Base-by-base conservation (phyloP, 2,113 vertebrate genomes). In the Machaerirhynchus nigripectus region DNA sequence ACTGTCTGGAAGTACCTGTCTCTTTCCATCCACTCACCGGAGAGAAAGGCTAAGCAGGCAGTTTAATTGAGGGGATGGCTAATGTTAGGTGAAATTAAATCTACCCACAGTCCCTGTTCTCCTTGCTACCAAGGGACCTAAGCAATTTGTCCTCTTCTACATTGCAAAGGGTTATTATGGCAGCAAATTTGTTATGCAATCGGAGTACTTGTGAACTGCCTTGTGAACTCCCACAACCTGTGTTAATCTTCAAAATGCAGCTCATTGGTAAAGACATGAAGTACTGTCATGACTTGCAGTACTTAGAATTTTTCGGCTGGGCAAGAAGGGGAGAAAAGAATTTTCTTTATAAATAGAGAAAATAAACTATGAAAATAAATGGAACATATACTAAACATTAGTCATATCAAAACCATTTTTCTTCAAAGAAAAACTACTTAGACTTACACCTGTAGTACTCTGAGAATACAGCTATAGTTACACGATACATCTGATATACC, bases 11-110 rank as follows among this genome's bases (percentile, higher is more conserved):
- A 84, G 55, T 56, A 93, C 50, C 55, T 87, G 92, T 84, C 73
- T 87, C 53, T 80, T 83, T 86, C 15, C 44, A 89, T 95, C 44
- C 16, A 1, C 59, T 87, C 59, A 73, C 53, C 64, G 37, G 27
- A 74, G 31, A 87, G 65, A 59, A 46, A 87, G 67, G 13, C 53
- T 56, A 80, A 91, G 64, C 59, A 94, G 87, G 20, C 56, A 39
- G 20, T 86, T 89, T 84, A 84, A 93, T 82, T 65, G 87, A 94
- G 90, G 40, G 37, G 55, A 63, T 33, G 56, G 70, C 57, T 90
- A 68, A 89, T 47, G 33, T 88, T 90, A 93, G 52, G 47, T 47
- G 65, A 90, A 96, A 93, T 67, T 87, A 95, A 87, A 95, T 90
- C 49, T 87, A 53, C 73, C 31, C 19, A 26, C 8, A 39, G 40